These are phyloP conservation scores for Scotopteryx bipunctaria DNA, from an alignment of 2,888 invertebrate species.

Conservation along the genomic window DNA sequence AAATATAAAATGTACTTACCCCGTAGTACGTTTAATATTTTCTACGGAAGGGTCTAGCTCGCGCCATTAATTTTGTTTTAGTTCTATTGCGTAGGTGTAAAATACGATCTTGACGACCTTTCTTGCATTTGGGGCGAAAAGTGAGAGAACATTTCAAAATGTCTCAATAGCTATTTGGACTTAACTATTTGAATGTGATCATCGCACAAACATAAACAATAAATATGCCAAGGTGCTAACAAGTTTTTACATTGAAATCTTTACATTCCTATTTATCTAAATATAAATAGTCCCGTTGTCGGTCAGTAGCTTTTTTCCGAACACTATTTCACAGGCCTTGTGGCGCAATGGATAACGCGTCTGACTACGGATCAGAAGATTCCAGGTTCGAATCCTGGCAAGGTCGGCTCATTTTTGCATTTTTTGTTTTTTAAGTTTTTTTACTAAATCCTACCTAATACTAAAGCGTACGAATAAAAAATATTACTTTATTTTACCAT, in stretches of 20 bases:
- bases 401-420: constrained; percentile 63
- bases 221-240: no score
- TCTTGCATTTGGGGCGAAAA: constrained; percentile 9
- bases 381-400: constrained; percentile 87
- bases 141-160: neutral
- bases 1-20: constrained; percentile 37
- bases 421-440: constrained; percentile 13
- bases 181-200: no score
- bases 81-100: constrained; percentile 41
- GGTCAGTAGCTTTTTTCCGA: constrained; percentile 42
- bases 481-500: no score
- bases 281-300: neutral
- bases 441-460: no score
- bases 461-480: no score
- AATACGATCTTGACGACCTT: constrained; percentile 26
- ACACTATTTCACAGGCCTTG: constrained; percentile 62
- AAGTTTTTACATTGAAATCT: no score
- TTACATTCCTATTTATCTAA: no score
- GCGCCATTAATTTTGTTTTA: constrained; percentile 42
- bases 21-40: constrained; percentile 34
- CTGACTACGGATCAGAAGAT: constrained; percentile 89
- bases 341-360: constrained; percentile 88
- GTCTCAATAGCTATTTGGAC: no score
- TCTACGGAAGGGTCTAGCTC: constrained; percentile 37
- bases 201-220: no score